These are phyloP conservation scores for Sphyrna mokarran DNA, from an alignment of 2,113 vertebrate genomes.

Conservation along the genomic window DNA sequence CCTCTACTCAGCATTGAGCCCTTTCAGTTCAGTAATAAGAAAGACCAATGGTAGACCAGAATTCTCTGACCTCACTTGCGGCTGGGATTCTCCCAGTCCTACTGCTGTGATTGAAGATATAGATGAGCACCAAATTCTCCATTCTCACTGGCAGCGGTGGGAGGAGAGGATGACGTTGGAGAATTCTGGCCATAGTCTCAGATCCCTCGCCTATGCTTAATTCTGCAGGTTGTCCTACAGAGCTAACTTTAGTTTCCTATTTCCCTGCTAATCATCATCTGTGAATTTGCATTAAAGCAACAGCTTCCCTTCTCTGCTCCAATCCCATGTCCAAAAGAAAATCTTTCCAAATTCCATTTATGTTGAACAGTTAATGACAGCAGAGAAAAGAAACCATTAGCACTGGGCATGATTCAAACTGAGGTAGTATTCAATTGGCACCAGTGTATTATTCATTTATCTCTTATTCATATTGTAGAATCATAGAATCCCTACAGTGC, in stretches of 20 bases:
- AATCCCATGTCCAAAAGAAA: not conserved
- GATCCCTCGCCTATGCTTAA: not conserved
- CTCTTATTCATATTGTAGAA: no score
- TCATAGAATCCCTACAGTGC: no score
- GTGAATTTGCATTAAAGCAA: not conserved
- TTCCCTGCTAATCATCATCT: not conserved
- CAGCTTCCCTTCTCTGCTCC: not conserved
- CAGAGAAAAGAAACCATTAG: not conserved
- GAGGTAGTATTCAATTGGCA: not conserved
- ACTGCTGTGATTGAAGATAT: no score
- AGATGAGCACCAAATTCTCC: no score
- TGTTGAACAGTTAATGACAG: not conserved
- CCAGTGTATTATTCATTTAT: not conserved
- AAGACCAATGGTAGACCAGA: not conserved
- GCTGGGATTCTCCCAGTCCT: no score
- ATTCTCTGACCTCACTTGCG: no score
- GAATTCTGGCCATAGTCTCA: not conserved
- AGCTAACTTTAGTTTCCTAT: not conserved
- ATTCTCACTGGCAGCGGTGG: no score
- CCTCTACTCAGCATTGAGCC: not conserved
- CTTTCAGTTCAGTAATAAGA: not conserved
- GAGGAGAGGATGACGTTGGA: no score
- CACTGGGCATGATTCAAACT: not conserved
- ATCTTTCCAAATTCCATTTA: not conserved
- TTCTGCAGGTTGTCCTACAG: not conserved